Evolutionary conservation across 1,140 invertebrate species (phyloP).

Genomic region (Myzus persicae): DNA sequence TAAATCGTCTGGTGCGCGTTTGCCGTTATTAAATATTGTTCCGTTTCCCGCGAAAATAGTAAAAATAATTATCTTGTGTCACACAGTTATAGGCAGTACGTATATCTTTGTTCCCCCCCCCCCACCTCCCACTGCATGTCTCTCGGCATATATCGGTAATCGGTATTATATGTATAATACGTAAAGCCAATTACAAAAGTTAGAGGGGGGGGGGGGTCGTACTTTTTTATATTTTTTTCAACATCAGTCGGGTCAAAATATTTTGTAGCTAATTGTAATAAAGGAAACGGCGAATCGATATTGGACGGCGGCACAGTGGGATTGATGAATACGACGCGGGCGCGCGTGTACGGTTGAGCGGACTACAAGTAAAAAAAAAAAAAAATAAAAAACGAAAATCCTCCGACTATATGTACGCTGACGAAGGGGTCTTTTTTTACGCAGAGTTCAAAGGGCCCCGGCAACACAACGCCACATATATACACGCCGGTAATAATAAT

Average conservation of each 20-base stretch:
- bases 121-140: too few relatives aligned
- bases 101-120: not conserved
- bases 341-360: conserved; percentile 51
- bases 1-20: not conserved
- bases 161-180: not conserved
- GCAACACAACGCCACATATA: not conserved
- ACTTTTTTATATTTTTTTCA: not conserved
- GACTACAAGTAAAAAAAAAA: conserved; percentile 54
- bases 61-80: not conserved
- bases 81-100: not conserved
- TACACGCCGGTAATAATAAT: conserved; percentile 45
- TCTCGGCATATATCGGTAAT: not conserved
- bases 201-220: not conserved
- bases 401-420: not conserved
- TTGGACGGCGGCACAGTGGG: not conserved
- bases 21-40: not conserved
- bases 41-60: not conserved
- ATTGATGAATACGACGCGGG: not conserved
- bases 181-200: not conserved
- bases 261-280: conserved; percentile 49
- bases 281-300: conserved; percentile 55
- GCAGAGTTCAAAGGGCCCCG: conserved; percentile 51
- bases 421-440: conserved; percentile 51
- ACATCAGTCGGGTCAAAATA: conserved; percentile 36
- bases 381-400: conserved; percentile 45